These are phyloP conservation scores for Ischnura elegans DNA, from an alignment of 2,888 invertebrate genomes.

Conservation along the genomic window DNA sequence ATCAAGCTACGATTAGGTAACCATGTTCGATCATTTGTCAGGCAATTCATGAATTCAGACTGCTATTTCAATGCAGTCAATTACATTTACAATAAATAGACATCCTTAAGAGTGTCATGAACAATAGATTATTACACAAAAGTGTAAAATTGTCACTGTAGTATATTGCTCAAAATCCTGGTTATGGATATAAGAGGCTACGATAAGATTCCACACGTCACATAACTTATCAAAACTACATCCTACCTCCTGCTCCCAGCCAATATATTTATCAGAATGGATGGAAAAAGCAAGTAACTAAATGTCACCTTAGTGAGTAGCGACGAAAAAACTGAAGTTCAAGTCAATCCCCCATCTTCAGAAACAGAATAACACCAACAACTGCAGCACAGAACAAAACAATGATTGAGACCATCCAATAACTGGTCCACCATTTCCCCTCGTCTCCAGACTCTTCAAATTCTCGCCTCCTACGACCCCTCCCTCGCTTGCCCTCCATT, in stretches of 20 bases:
- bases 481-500: conserved; percentile 82
- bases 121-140: neutral
- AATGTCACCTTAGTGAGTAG: neutral
- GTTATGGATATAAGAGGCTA: neutral
- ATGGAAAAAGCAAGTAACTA: neutral
- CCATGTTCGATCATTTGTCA: neutral
- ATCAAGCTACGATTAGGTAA: neutral
- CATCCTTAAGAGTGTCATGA: neutral
- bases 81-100: neutral
- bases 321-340: neutral
- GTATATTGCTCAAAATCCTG: neutral
- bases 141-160: neutral
- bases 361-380: conserved; percentile 74
- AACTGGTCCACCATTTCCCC: conserved; percentile 76
- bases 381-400: conserved; percentile 75
- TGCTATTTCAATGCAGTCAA: neutral
- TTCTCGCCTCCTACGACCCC: conserved; percentile 77
- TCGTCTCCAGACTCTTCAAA: conserved; percentile 75
- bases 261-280: neutral
- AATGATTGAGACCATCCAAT: conserved; percentile 76
- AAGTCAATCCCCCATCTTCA: conserved; percentile 71
- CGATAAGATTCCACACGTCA: neutral
- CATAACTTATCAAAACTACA: neutral
- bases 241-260: neutral
- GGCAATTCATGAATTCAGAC: neutral